Base-by-base conservation (phyloP, 2,888 invertebrate species). In the Ophioninae sp. region DNA sequence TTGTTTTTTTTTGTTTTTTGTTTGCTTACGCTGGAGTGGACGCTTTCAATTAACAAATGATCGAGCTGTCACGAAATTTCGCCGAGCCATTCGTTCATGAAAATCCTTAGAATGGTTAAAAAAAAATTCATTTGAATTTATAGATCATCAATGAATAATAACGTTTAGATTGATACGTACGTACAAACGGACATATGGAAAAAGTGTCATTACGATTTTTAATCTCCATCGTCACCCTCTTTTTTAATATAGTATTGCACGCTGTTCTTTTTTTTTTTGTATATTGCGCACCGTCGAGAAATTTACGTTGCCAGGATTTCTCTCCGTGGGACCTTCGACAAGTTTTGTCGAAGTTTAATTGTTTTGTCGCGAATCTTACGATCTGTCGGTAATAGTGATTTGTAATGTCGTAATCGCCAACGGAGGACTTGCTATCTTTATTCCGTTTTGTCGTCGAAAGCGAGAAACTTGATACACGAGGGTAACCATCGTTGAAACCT, bases 1-100 rank as follows among this genome's bases (percentile, higher is more conserved):
- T 69, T 17, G 50, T 69, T 69, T 44, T 50, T 37, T 20, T 10
- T 50, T 56, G 20, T 68, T 61, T 74, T 75, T 68, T 74, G 68
- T 74, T 73, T 57, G 76, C 79, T 83, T 83, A 59, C 64, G 83
- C 83, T 50, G 73, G n/a, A 69, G 80, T 76, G 73, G 56, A 81
- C 61, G 83, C 85, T 85, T 85, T 57, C 59, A n/a, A 85, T 79
- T 85, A 85, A 85, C 76, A 70, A 23, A 50, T 30, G 30, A 65
- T 79, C 79, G 83, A 83, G 83, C 80, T 74, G 65, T 56, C 76
- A 39, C 59, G 10, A 59, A 30, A 81, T 78, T 30, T n/a, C n/a
- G 73, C 59, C 59, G 20, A 17, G 30, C 73, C 67, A 68, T 74
- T 67, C 17, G 10, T 79, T 56, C 62, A 78, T 77, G 30, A 30